Percentiles rank a stretch among this genome's conserved stretches.
These are phyloP conservation scores for Mycalesis mineus DNA, from an alignment of 2,888 invertebrate genomes.

Conservation along the genomic window DNA sequence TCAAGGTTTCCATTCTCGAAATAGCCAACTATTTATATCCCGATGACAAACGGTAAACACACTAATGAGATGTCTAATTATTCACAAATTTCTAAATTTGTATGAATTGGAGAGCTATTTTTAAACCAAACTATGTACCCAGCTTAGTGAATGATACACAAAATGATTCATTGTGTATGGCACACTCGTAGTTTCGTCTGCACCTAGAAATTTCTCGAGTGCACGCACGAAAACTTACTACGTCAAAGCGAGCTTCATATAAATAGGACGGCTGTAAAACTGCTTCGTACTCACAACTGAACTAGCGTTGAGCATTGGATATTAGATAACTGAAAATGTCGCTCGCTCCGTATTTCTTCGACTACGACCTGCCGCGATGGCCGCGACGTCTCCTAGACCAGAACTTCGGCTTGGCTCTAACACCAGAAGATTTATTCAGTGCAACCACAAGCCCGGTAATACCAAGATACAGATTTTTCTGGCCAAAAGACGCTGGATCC, in stretches of 20 bases:
- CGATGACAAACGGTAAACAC: constrained; percentile 12
- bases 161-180: constrained; percentile 25
- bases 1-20: constrained; percentile 2
- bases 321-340: constrained; percentile 46
- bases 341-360: constrained; percentile 54
- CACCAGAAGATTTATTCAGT: constrained; percentile 57
- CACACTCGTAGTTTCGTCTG: constrained; percentile 21
- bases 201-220: constrained; percentile 43
- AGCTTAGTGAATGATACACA: constrained; percentile 5
- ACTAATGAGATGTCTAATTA: background rate
- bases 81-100: background rate
- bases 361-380: constrained; percentile 56
- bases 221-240: constrained; percentile 31
- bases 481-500: constrained; percentile 63
- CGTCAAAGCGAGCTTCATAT: constrained; percentile 37
- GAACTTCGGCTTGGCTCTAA: constrained; percentile 61
- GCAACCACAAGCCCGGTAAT: constrained; percentile 48
- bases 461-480: constrained; percentile 50
- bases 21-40: background rate
- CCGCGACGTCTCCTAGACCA: constrained; percentile 64
- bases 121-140: background rate
- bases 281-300: constrained; percentile 31
- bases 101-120: background rate
- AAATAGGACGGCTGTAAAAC: constrained; percentile 30
- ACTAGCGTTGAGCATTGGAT: constrained; percentile 21